Evolutionary conservation across 2,888 invertebrate genomes (phyloP), one percentile per base, ranked within the genome.

Genomic region (Lymantria monacha): DNA sequence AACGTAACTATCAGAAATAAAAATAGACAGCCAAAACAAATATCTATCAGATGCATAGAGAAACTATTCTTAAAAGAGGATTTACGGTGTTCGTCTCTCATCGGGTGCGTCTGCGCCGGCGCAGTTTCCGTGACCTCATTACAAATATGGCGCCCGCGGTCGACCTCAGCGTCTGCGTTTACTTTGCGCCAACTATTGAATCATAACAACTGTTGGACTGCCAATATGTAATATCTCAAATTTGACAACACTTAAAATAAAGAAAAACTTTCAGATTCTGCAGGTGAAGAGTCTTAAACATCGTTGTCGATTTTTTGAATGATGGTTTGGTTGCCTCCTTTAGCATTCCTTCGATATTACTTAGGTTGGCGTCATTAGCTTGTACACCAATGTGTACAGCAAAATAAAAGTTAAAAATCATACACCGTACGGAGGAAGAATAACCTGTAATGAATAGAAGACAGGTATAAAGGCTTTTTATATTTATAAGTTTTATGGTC

Each of bases 111-210:
- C 42, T 70, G 81, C 81, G 81, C 78, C 51, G 62, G 78, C 82
- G 81, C 83, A 77, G 68, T 72, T 69, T 76, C 84, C 85, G 74
- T 86, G 87, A 86, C 87, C 87, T 72, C 76, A 73, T 81, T 84
- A 69, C 59, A 22, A 75, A 78, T 76, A 81, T 81, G 83, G 82
- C 79, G 81, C 70, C 72, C 69, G 74, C 69, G 42, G 65, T 58
- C 78, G 83, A 81, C 81, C 84, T 84, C 80, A 71, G 33, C 67
- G 66, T 59, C 57, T 64, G 61, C 53, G 67, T 74, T 71, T 71
- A 70, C 68, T 66, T 69, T 63, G 61, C 58, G 63, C 66, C 65
- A 59, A 63, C 64, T 59, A 69, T 66, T 68, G 70, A 70, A 70
- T 65, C 59, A 55, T 12, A 22, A 3, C 22, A 7, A 36, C 36